phyloP scores from a whole-genome alignment of 2,797 vertebrate genomes.

The Sarcophilus harrisii region DNA sequence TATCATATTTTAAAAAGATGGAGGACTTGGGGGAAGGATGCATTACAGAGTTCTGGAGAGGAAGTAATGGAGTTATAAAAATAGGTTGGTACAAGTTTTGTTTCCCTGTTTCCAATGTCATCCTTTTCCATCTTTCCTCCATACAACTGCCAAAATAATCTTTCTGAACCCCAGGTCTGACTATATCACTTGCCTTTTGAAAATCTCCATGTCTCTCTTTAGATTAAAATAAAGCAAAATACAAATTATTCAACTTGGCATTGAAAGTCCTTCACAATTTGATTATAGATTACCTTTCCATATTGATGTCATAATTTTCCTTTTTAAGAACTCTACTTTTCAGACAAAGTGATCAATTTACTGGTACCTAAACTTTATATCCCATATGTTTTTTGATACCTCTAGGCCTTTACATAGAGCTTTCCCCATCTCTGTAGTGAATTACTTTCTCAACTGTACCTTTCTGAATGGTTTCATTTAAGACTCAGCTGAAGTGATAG shows the following conservation, averaged over 20 bases:
- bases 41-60: neutral
- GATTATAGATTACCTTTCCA: neutral
- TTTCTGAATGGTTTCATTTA: neutral
- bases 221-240: neutral
- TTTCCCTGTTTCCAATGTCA: neutral
- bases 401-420: neutral
- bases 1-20: neutral
- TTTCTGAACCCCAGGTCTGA: neutral
- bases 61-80: neutral
- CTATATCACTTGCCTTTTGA: neutral
- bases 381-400: neutral
- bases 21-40: neutral
- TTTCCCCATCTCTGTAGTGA: neutral
- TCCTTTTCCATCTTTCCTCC: neutral
- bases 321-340: neutral
- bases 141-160: neutral
- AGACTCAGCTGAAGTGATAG: neutral
- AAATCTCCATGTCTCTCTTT: neutral
- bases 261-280: neutral
- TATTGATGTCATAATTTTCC: neutral
- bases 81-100: neutral
- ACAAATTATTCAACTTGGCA: neutral
- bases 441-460: neutral
- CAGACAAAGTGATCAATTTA: neutral
- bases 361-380: neutral